phyloP scores from a whole-genome alignment of 2,888 invertebrate species.

The Tuberolachnus salignus region DNA sequence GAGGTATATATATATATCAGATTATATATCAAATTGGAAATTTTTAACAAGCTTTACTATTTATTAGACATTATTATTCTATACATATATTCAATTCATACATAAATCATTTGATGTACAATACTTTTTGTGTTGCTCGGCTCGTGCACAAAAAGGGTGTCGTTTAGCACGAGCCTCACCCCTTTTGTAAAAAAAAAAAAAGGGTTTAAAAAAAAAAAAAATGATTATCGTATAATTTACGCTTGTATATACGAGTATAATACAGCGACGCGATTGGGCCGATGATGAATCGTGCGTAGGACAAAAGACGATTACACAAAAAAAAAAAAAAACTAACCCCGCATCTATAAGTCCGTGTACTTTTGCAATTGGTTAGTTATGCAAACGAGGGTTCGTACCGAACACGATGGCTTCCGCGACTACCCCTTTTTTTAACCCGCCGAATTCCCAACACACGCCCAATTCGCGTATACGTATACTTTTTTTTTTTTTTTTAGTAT shows the following conservation, averaged over 20 bases:
- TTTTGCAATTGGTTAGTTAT: constrained; percentile 56
- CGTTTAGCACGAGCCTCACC: constrained; percentile 41
- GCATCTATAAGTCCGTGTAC: constrained; percentile 36
- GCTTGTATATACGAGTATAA: constrained; percentile 28
- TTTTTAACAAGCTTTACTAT: constrained; percentile 35
- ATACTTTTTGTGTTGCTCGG: constrained; percentile 34
- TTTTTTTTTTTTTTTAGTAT: background rate
- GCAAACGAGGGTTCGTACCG: constrained; percentile 48
- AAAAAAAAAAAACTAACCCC: constrained; percentile 47
- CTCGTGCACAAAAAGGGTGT: constrained; percentile 53
- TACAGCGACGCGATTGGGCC: constrained; percentile 34
- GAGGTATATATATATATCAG: too few relatives aligned
- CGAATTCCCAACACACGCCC: constrained; percentile 42
- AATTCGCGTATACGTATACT: background rate
- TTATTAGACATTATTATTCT: constrained; percentile 5
- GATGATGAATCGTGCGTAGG: constrained; percentile 44
- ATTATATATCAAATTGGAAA: constrained; percentile 22
- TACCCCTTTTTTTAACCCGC: constrained; percentile 49
- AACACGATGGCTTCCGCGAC: constrained; percentile 40
- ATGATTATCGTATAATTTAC: constrained; percentile 55
- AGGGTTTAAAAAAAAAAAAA: constrained; percentile 51
- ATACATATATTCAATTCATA: constrained; percentile 6
- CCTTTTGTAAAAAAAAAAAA: constrained; percentile 7
- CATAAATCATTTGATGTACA: constrained; percentile 49
- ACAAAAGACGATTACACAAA: constrained; percentile 46